These are phyloP conservation scores for Eulemur macaco DNA, from an alignment of 2,113 vertebrate species.

Conservation along the genomic window DNA sequence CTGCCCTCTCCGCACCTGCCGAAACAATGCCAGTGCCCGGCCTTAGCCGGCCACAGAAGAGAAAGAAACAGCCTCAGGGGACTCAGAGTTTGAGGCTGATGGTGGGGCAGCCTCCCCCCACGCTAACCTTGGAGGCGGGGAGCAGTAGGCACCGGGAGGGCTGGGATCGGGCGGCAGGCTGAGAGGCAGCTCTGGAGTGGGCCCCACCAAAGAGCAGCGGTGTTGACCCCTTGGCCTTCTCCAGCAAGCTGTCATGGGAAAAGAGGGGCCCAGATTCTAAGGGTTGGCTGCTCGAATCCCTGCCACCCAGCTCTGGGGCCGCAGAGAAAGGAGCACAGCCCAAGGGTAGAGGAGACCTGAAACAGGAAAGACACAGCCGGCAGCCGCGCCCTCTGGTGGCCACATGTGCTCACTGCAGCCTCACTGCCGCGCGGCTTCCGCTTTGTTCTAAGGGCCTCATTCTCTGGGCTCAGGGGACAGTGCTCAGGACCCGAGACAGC, in stretches of 20 bases:
- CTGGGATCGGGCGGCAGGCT: neutral
- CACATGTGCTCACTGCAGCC: neutral
- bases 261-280: neutral
- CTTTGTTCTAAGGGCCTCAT: neutral
- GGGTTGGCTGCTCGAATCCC: neutral
- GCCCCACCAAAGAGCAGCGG: neutral
- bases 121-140: neutral
- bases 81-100: neutral
- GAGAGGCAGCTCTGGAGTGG: neutral
- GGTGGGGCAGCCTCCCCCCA: too few species aligned
- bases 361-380: neutral
- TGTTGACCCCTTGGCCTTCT: neutral
- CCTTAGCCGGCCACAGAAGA: neutral
- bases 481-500: neutral
- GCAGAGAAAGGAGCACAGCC: neutral
- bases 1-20: neutral
- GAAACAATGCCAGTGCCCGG: neutral
- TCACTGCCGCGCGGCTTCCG: neutral
- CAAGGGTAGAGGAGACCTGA: neutral
- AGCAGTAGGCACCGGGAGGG: neutral
- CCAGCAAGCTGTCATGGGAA: neutral
- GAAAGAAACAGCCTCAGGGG: neutral
- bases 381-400: slow-evolving; percentile 60
- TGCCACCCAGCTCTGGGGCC: neutral
- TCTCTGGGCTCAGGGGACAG: neutral